Conservation (phyloP, 1,140 invertebrate species). For the Drosophila virilis region DNA sequence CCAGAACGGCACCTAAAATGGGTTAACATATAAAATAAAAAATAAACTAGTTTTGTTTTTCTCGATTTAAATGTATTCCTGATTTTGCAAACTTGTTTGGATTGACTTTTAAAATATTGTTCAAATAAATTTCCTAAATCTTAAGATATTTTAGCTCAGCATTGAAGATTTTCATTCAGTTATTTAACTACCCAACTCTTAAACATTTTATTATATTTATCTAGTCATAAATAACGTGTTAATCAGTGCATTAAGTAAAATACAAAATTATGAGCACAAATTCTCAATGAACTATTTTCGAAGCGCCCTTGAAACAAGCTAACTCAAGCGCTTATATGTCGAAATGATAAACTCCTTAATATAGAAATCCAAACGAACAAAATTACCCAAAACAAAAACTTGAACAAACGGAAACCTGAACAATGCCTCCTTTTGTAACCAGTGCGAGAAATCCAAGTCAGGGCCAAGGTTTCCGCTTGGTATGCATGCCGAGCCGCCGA, state of each 20-base stretch:
- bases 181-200: no score
- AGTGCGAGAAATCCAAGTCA: slow-evolving; percentile 50
- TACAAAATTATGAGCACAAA: background rate
- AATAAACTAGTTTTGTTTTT: background rate
- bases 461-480: slow-evolving; percentile 63
- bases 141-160: no score
- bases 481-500: slow-evolving; percentile 33
- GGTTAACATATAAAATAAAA: background rate
- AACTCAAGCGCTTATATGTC: background rate
- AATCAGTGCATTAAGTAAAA: background rate
- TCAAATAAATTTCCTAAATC: no score
- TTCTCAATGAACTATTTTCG: background rate
- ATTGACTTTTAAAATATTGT: no score
- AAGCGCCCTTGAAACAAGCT: slow-evolving; percentile 16
- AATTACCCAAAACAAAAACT: slow-evolving; percentile 14
- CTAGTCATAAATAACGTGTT: background rate
- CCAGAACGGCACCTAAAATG: background rate
- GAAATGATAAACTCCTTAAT: slow-evolving; percentile 14
- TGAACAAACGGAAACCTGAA: slow-evolving; percentile 14
- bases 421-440: slow-evolving; percentile 36
- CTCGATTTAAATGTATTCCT: no score
- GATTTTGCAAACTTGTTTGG: no score
- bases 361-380: slow-evolving; percentile 3
- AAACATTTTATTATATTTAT: no score
- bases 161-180: no score